Evolutionary conservation across 1,140 invertebrate species (phyloP).

Genomic region (Lepidostoma basale): DNA sequence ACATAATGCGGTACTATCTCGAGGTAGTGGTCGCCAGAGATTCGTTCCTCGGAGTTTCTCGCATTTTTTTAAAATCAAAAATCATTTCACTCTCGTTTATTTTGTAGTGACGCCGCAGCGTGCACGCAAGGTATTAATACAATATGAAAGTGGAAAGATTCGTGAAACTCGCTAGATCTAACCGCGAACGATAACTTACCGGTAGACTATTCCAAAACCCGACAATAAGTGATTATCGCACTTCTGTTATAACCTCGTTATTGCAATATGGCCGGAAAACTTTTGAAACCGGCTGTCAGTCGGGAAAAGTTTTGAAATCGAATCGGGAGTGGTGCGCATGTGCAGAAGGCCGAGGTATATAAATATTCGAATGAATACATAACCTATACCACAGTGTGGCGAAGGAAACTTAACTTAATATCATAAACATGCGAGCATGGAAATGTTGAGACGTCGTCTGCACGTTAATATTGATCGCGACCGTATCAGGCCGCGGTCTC

Average conservation of each 20-base stretch:
- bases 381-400: constrained; percentile 22
- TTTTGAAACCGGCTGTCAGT: constrained; percentile 1
- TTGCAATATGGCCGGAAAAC: not conserved
- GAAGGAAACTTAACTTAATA: constrained; percentile 25
- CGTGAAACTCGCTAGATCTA: too few relatives aligned
- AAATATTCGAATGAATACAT: constrained; percentile 32
- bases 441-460: constrained; percentile 19
- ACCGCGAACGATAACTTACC: too few relatives aligned
- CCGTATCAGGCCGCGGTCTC: not conserved
- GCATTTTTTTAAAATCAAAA: too few relatives aligned
- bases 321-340: constrained; percentile 21
- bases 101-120: too few relatives aligned
- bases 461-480: constrained; percentile 27
- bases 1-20: constrained; percentile 23
- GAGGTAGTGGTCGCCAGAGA: not conserved
- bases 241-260: not conserved
- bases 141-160: too few relatives aligned
- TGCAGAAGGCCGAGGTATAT: constrained; percentile 21
- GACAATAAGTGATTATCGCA: not conserved
- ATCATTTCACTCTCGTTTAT: too few relatives aligned
- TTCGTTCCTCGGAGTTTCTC: not conserved
- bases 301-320: constrained; percentile 31
- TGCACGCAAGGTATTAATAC: too few relatives aligned
- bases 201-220: not conserved
- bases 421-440: constrained; percentile 25